phyloP scores from a whole-genome alignment of 2,797 vertebrate species.

The Sebastes matsubarae region DNA sequence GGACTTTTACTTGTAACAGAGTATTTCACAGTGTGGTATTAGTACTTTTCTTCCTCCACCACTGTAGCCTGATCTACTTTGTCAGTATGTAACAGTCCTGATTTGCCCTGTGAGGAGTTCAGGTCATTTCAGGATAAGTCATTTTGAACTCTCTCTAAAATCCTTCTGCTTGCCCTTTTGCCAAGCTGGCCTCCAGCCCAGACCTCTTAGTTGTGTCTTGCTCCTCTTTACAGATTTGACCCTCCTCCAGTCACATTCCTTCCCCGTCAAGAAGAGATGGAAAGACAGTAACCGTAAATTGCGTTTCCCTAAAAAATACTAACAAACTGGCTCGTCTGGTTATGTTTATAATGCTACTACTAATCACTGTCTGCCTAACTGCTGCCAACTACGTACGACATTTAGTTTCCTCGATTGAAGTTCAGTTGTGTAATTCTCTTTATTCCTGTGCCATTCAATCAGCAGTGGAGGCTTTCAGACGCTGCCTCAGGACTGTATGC shows the following conservation, averaged over 20 bases:
- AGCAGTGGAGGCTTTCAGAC: constrained; percentile 43
- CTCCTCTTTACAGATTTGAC: constrained; percentile 25
- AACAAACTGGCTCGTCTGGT: not conserved
- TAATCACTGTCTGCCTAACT: constrained; percentile 30
- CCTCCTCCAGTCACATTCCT: constrained; percentile 40
- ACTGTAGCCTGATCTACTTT: not conserved
- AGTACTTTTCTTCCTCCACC: not conserved
- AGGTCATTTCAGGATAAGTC: constrained; percentile 46
- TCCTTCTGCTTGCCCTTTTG: constrained; percentile 49
- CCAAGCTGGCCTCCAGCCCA: constrained; percentile 54
- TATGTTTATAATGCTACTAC: not conserved
- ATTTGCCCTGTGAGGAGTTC: constrained; percentile 17
- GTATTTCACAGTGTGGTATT: too few species aligned
- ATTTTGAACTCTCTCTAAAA: constrained; percentile 45
- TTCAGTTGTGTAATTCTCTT: constrained; percentile 33
- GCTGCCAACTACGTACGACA: constrained; percentile 1
- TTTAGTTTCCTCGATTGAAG: constrained; percentile 6
- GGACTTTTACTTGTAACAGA: too few species aligned
- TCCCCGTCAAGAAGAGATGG: constrained; percentile 8
- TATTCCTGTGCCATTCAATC: constrained; percentile 23
- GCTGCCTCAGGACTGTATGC: constrained; percentile 30
- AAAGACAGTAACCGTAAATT: not conserved
- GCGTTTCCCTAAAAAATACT: not conserved
- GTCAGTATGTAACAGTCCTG: not conserved
- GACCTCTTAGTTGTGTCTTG: constrained; percentile 42